Base-by-base conservation (phyloP, 2,888 invertebrate genomes). In the Cheilosia scutellata region DNA sequence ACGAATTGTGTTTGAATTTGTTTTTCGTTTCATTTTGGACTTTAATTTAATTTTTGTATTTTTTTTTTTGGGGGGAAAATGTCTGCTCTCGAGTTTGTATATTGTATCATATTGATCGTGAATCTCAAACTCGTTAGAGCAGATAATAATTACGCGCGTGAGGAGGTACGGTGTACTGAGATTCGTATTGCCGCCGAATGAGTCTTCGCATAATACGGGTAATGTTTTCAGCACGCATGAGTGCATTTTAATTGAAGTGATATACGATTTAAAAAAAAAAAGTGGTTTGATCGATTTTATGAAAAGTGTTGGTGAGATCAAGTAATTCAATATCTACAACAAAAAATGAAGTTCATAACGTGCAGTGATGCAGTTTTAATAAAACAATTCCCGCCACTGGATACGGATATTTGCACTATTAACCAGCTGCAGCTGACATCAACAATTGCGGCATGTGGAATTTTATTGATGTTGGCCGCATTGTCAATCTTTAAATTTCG, bases 331-430 rank as follows among this genome's bases (percentile, higher is more conserved):
- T 16, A 37, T 13, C 27, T 27, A 11, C 27, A 53, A 51, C 42
- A n/a, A 60, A 70, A 65, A 37, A 83, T 84, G 84, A 84, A 66
- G 20, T 55, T 75, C 25, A 29, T 84, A 25, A 66, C 74, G 31
- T 84, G 84, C 58, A 60, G 53, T 60, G 79, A 84, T 75, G 63
- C 25, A 20, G 9, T 57, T n/a, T 25, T 74, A 31, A 51, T 83
- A 16, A 65, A 47, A n/a, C 63, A 60, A 9, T 29, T 55, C 4
- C 58, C 79, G 0, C 49, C 16, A 47, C 33, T 76, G 40, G 82
- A 76, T 51, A 82, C 72, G 20, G 71, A 86, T 72, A 71, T 82
- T 51, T 86, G 86, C 66, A 33, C 44, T 13, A 76, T 57, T n/a
- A 72, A 77, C 31, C 76, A 58, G 37, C 44, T 86, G 44, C 82